Base-by-base conservation (phyloP, 2,113 vertebrate genomes). In the Climacteris rufus region DNA sequence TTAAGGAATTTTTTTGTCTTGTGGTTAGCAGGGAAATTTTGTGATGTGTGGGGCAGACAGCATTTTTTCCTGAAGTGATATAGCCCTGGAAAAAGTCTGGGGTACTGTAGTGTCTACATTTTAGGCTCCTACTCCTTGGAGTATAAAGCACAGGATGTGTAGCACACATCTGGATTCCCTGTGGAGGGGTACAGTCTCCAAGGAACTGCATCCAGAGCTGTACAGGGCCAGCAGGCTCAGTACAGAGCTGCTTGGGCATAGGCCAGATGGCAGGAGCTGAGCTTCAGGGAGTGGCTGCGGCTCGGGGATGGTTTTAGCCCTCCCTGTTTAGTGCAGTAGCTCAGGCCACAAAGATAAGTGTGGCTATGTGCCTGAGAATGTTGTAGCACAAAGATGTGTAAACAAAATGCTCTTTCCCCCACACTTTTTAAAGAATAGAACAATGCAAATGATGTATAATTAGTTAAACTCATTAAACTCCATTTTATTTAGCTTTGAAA, bases 171-270 rank as follows among this genome's bases (percentile, higher is more conserved):
- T 42, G 1, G 0, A 8, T 63, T 71, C n/a, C n/a, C 37, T 53
- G 21, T 42, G 56, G n/a, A 56, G 13, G 21, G 14, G 1, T 33
- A 7, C 33, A 60, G 15, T 11, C 35, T 54, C 19, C 45, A 47
- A 2, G 33, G 37, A 75, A 44, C 20, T 50, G 45, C 35, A 31
- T 39, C 28, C 11, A 35, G 68, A 61, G 57, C 42, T 77, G 53
- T 7, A 0, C 6, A 50, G 37, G 37, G 40, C 0, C 1, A 47
- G 9, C 0, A 2, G 13, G n/a, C 65, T 74, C 23, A 20, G 7
- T 4, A 5, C 0, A 0, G 45, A 88, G 20, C 54, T 69, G 30
- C 50, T 10, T 21, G 50, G 45, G 18, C 30, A 30, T 30, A 0
- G 20, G 2, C 40, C 35, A 11, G 83, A 23, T 23, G 28, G 23